Percentiles rank a stretch among this genome's conserved stretches.
Conservation (phyloP, 2,888 invertebrate species). For the Xylocampa areola region DNA sequence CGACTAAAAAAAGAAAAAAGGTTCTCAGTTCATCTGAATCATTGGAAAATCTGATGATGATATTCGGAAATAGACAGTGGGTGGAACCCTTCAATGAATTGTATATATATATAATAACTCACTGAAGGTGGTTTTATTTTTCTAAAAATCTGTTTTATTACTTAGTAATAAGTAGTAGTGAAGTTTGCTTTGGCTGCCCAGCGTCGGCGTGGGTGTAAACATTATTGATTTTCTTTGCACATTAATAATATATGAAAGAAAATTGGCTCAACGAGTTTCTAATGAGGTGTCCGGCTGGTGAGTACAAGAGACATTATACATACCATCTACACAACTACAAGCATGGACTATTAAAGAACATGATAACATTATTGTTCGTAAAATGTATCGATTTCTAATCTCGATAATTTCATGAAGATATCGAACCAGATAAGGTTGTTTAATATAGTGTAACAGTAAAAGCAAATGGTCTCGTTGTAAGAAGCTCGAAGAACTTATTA, state of each 20-base stretch:
- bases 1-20: too few species aligned
- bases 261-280: conserved; percentile 7
- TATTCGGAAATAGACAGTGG: too few species aligned
- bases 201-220: conserved; percentile 38
- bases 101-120: too few species aligned
- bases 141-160: too few species aligned
- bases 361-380: conserved; percentile 32
- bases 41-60: too few species aligned
- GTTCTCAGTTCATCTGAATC: too few species aligned
- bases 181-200: conserved; percentile 12
- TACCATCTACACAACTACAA: conserved; percentile 13
- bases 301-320: conserved; percentile 19
- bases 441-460: conserved; percentile 69
- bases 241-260: conserved; percentile 48
- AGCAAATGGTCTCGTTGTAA: conserved; percentile 64
- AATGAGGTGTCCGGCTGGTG: conserved; percentile 9
- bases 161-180: conserved; percentile 14
- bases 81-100: too few species aligned
- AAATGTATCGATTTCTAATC: conserved; percentile 41
- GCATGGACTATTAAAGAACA: conserved; percentile 22
- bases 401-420: conserved; percentile 68
- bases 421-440: conserved; percentile 67
- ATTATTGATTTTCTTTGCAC: conserved; percentile 66
- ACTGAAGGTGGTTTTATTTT: too few species aligned
- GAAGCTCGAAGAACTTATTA: conserved; percentile 74